Percentiles rank a stretch among this genome's conserved stretches.
Evolutionary conservation across 2,797 vertebrate genomes (phyloP).

Genomic region (Sarcoramphus papa): DNA sequence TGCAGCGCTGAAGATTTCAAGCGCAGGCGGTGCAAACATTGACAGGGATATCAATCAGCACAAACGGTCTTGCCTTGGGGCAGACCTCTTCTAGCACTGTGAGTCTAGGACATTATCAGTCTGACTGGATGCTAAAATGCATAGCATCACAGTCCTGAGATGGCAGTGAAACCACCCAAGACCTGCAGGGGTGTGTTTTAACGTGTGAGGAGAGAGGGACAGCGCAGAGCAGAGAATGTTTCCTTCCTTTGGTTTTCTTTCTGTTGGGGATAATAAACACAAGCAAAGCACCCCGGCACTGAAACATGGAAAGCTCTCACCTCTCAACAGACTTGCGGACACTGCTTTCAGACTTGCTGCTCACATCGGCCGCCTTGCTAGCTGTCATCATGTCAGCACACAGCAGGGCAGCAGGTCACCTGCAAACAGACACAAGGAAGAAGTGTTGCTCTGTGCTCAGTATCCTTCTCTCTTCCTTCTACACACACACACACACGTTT

Average conservation of each 20-base stretch:
- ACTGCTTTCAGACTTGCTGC: conserved; percentile 56
- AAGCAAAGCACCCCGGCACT: background rate
- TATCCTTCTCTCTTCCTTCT: background rate
- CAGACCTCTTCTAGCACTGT: background rate
- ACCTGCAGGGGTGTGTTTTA: background rate
- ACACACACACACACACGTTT: rapidly evolving
- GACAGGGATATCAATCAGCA: background rate
- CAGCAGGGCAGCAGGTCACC: conserved; percentile 49
- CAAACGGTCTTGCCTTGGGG: background rate
- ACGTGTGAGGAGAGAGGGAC: background rate
- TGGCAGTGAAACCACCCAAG: background rate
- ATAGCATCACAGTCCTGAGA: background rate
- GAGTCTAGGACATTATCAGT: background rate
- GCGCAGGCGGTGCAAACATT: rapidly evolving
- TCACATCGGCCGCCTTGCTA: conserved; percentile 50
- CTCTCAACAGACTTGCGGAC: conserved; percentile 45
- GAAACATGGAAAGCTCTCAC: conserved; percentile 28
- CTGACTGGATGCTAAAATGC: background rate
- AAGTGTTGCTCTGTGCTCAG: background rate
- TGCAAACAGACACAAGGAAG: conserved; percentile 27
- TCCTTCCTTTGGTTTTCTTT: background rate
- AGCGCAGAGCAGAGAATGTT: background rate
- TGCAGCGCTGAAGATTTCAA: background rate
- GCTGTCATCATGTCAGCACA: conserved; percentile 75
- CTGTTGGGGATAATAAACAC: background rate